Conservation (phyloP, 2,113 vertebrate species). For the Ardeotis arabs region DNA sequence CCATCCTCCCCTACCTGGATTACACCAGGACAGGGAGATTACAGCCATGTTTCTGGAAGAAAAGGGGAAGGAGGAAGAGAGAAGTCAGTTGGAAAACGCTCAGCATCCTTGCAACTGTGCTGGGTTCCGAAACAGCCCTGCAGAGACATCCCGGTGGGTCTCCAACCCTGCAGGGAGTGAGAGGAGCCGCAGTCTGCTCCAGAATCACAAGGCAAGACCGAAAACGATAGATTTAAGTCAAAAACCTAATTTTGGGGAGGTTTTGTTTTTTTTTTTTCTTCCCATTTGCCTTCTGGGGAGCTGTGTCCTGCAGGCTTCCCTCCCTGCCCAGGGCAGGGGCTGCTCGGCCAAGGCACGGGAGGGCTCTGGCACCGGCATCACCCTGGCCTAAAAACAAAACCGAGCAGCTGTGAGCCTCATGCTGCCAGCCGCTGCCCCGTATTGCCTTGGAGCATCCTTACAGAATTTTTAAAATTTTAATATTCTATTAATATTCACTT, state of each 20-base stretch:
- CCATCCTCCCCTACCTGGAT: rapidly evolving
- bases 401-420: rapidly evolving
- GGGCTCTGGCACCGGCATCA: background rate
- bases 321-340: background rate
- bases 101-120: background rate
- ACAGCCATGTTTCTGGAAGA: rapidly evolving
- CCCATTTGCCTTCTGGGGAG: background rate
- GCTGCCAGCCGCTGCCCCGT: background rate
- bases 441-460: background rate
- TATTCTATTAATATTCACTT: background rate
- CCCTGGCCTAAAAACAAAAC: background rate
- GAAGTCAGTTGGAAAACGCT: background rate
- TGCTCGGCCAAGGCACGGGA: background rate
- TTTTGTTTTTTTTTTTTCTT: background rate
- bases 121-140: background rate
- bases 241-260: background rate
- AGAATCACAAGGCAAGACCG: rapidly evolving
- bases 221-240: background rate
- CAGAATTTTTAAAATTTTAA: background rate
- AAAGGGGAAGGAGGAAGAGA: background rate
- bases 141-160: background rate
- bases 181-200: background rate
- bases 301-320: background rate
- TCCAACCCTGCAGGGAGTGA: background rate
- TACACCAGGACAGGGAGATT: background rate